Percentiles rank a stretch among this genome's conserved stretches.
phyloP scores from a whole-genome alignment of 2,888 invertebrate species.

The Drosophila siamana region DNA sequence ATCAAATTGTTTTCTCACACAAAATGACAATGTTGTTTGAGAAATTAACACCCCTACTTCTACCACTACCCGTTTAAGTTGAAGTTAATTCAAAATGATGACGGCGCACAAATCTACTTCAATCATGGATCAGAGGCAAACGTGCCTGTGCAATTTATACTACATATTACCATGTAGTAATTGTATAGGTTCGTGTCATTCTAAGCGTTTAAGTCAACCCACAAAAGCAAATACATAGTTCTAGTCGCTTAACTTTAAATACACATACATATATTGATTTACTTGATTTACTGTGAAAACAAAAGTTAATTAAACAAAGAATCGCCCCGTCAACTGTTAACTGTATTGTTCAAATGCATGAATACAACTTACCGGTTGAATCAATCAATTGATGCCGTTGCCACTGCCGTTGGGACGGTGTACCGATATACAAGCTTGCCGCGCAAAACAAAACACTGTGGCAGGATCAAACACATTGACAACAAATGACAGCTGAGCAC shows the following conservation, averaged over 20 bases:
- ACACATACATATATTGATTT: conserved; percentile 17
- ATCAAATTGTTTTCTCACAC: conserved; percentile 48
- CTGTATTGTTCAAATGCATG: not conserved
- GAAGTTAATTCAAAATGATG: conserved; percentile 30
- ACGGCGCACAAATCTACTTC: conserved; percentile 28
- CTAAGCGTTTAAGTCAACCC: conserved; percentile 38
- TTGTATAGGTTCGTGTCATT: conserved; percentile 22
- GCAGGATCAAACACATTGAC: conserved; percentile 64
- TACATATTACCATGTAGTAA: conserved; percentile 9
- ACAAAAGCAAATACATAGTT: conserved; percentile 14
- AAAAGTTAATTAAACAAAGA: conserved; percentile 38
- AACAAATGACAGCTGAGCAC: conserved; percentile 75
- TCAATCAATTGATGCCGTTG: conserved; percentile 45
- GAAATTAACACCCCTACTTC: conserved; percentile 40
- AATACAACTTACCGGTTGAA: conserved; percentile 47
- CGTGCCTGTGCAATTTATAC: conserved; percentile 40
- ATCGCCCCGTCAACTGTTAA: not conserved
- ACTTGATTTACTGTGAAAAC: conserved; percentile 50
- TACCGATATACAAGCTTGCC: conserved; percentile 30
- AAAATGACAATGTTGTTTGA: conserved; percentile 36
- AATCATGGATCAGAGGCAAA: conserved; percentile 24
- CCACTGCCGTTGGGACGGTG: conserved; percentile 11
- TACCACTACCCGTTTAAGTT: conserved; percentile 1
- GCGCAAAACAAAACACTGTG: conserved; percentile 53
- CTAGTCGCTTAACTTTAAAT: conserved; percentile 9